Conservation (phyloP, 2,888 invertebrate genomes). For the Parelbella ahira region DNA sequence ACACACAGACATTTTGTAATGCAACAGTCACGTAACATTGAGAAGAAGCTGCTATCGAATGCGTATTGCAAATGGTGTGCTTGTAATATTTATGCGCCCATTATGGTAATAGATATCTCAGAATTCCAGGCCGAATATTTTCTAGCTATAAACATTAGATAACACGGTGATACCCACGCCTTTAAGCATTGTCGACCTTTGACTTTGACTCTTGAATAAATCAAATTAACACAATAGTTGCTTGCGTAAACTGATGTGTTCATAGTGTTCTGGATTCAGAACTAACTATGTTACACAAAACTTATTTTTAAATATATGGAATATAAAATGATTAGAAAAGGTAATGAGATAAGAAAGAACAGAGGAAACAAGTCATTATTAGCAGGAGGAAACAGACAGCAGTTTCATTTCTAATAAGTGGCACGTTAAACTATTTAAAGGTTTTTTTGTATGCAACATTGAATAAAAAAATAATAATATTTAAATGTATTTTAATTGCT, state of each 20-base stretch:
- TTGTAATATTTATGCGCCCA: slow-evolving; percentile 27
- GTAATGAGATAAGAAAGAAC: no score
- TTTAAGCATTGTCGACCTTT: slow-evolving; percentile 20
- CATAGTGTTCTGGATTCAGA: slow-evolving; percentile 1
- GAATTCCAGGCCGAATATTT: slow-evolving; percentile 19
- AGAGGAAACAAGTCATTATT: no score
- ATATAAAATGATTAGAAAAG: no score
- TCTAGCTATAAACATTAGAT: slow-evolving; percentile 20
- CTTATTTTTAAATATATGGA: no score
- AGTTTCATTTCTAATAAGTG: no score
- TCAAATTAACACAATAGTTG: slow-evolving; percentile 9
- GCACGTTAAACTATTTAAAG: no score
- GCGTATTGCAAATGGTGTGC: slow-evolving; percentile 32
- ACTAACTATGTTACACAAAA: no score
- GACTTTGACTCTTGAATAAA: slow-evolving; percentile 22
- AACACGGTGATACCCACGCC: slow-evolving; percentile 8
- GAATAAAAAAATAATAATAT: no score
- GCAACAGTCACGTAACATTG: slow-evolving; percentile 36
- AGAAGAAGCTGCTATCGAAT: slow-evolving; percentile 29
- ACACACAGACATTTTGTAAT: slow-evolving; percentile 22
- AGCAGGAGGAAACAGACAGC: no score
- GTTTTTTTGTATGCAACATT: no score
- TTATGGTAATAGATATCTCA: slow-evolving; percentile 31
- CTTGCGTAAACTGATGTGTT: slow-evolving; percentile 7
- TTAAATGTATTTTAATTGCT: no score